These are phyloP conservation scores for Malurus cyaneus DNA, from an alignment of 2,113 vertebrate genomes.

Conservation along the genomic window DNA sequence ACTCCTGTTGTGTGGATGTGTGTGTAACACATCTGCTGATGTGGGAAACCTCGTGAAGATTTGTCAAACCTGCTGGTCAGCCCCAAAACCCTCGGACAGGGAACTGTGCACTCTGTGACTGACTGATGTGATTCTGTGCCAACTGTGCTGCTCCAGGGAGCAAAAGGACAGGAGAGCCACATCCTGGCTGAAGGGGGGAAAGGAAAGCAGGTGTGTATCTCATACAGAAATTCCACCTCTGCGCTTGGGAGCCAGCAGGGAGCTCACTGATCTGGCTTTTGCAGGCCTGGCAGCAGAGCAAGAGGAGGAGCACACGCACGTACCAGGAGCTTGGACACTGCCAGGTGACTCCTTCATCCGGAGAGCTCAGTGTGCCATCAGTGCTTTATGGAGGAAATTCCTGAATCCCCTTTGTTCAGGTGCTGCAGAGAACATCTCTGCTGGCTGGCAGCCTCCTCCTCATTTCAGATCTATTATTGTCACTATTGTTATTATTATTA, in stretches of 20 bases:
- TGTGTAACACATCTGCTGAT: accelerated
- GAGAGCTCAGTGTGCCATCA: too few relatives aligned
- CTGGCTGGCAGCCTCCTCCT: not conserved
- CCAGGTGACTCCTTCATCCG: not conserved
- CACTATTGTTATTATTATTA: not conserved
- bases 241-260: too few relatives aligned
- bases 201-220: not conserved
- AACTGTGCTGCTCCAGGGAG: not conserved
- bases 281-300: not conserved
- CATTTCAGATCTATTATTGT: not conserved
- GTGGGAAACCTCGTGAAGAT: accelerated
- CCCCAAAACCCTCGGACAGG: not conserved
- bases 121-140: too few relatives aligned
- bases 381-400: not conserved
- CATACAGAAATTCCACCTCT: not conserved
- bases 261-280: not conserved
- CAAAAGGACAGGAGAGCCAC: not conserved
- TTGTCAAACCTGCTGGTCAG: not conserved
- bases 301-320: not conserved
- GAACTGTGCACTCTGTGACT: too few relatives aligned
- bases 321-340: accelerated
- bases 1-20: accelerated
- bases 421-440: not conserved
- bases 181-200: not conserved
- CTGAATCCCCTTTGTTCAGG: accelerated